These are phyloP conservation scores for Drosophila pruinosa DNA, from an alignment of 1,140 invertebrate species.

Conservation along the genomic window DNA sequence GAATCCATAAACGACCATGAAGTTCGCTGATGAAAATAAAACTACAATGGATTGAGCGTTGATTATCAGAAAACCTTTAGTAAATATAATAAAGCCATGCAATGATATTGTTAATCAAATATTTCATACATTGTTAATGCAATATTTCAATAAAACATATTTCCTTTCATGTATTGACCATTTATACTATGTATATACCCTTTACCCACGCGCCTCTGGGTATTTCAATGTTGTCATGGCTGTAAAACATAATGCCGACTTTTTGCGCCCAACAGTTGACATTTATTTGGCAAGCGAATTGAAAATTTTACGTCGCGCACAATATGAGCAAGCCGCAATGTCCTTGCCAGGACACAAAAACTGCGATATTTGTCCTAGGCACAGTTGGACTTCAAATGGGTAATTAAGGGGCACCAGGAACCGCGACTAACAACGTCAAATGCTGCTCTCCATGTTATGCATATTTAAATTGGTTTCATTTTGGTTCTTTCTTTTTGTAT, in stretches of 20 bases:
- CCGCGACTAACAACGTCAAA: constrained; percentile 28
- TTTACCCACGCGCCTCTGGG: neutral
- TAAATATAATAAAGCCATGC: too few species aligned
- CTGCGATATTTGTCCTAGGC: constrained; percentile 25
- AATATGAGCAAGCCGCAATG: neutral
- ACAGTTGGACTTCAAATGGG: constrained; percentile 73
- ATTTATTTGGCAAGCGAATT: constrained; percentile 26
- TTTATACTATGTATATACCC: neutral
- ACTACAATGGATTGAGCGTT: neutral
- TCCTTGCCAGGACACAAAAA: constrained; percentile 1
- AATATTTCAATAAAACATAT: neutral
- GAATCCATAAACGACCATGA: neutral
- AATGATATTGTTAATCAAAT: too few species aligned
- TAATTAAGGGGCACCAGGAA: constrained; percentile 59
- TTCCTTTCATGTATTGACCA: too few species aligned
- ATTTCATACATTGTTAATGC: neutral
- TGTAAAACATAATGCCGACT: constrained; percentile 4
- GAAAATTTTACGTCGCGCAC: constrained; percentile 13
- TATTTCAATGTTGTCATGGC: neutral
- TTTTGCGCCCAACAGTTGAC: constrained; percentile 3
- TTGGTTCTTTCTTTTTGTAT: constrained; percentile 21
- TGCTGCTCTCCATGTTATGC: constrained; percentile 47
- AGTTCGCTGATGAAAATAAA: neutral
- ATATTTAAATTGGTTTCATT: constrained; percentile 66
- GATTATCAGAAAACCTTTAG: neutral